Base-by-base conservation (phyloP, 2,113 vertebrate species). In the Solea solea region DNA sequence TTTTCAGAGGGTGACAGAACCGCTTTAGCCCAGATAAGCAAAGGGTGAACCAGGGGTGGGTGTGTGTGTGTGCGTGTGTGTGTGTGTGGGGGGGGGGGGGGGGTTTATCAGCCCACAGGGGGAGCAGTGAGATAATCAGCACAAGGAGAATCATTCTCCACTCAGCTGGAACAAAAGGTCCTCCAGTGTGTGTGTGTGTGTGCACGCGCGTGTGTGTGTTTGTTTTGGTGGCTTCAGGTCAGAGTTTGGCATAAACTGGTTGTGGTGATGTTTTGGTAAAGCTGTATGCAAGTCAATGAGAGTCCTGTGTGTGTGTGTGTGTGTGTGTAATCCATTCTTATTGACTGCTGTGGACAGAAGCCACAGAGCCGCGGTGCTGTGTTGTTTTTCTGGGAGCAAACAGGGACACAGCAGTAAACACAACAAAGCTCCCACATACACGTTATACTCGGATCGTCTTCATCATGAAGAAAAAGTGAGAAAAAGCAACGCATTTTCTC, bases 141-240 rank as follows among this genome's bases (percentile, higher is more conserved):
- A 88, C 86, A 90, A 91, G 79, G 74, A 85, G 75, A 81, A 56
- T 76, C 76, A 88, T 89, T 90, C 83, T 89, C 84, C 72, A 69
- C 78, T 86, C 81, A 69, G 84, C 82, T 76, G 82, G 76, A 90
- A 89, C 88, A 89, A 89, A 89, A 89, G 83, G 64, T 72, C 72
- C 63, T n/a, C 59, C 42, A 65, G 58, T 21, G 57, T 70, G 28
- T 82, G 78, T 88, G 68, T 77, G 81, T n/a, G n/a, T n/a, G n/a
- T n/a, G n/a, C n/a, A n/a, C n/a, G n/a, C n/a, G 72, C 73, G 51
- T 78, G 25, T 77, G 25, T 81, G 25, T 77, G 25, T 81, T 50
- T 82, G 63, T 75, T 51, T 25, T 16, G 15, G 8, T 15, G 14
- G 49, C 1, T 8, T 79, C 10, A 58, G 53, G 42, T 75, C 74